Evolutionary conservation across 1,140 invertebrate species (phyloP), one percentile per base, ranked within the genome.

Genomic region (Pseudomyrmex sp.): DNA sequence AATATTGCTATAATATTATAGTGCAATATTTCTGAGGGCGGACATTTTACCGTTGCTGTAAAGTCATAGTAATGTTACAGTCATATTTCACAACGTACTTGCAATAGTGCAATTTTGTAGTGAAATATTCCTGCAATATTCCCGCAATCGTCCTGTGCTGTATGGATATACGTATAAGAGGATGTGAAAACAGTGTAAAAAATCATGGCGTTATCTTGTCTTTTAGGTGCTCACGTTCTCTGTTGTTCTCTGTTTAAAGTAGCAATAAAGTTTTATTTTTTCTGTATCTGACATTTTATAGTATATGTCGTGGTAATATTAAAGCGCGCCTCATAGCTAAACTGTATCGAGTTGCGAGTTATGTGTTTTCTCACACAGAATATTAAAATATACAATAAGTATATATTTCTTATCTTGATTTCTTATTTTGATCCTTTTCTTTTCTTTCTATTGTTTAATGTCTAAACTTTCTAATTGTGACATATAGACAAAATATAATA

Each of bases 351-450:
- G 84, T 89, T 82, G 77, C 85, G 76, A 85, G 65, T 75, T 88
- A 90, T 84, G 89, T 90, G 90, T 91, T 91, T 91, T 90, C 18
- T 18, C 18, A 18, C 18, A 18, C 18, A 18, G 18, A 18, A 18
- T 18, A 18, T 18, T 18, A 18, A 18, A 18, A 18, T 18, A 18
- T 18, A 18, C 18, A 18, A 18, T 18, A 18, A 18, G 18, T 23
- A 23, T 23, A 23, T 23, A 23, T 23, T 1, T 23, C 1, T 23
- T 23, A 23, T 23, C 20, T 23, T 23, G 20, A 23, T 23, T 23
- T 23, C 20, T 23, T 23, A 23, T 23, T 1, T 1, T 23, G 23
- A 26, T 26, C 23, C 76, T 52, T 86, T 77, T 88, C 77, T 84
- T 9, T 61, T 7, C 13, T n/a, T 59, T 35, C 54, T 58, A n/a